A percentile compares a stretch with the other conserved stretches of the same genome.
Evolutionary conservation across 2,113 vertebrate species (phyloP).

Genomic region (Pseudois nayaur): DNA sequence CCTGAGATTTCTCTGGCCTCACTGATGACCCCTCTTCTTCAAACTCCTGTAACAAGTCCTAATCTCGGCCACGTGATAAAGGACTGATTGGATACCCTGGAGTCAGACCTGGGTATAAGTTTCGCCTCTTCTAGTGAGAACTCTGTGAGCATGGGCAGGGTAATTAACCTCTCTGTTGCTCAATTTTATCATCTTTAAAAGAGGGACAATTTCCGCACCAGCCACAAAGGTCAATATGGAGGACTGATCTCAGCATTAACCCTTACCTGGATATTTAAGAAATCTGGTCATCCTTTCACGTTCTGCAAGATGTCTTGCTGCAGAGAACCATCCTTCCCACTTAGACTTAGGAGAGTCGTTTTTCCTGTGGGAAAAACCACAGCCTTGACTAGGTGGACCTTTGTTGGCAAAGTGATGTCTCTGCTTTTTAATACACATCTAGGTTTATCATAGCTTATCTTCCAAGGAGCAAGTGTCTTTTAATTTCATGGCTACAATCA

Average conservation of each 20-base stretch:
- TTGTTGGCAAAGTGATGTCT: neutral
- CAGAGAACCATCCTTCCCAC: neutral
- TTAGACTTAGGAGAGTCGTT: neutral
- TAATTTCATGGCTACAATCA: neutral
- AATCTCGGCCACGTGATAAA: neutral
- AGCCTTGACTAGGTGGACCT: neutral
- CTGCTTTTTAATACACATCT: neutral
- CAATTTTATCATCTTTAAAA: neutral
- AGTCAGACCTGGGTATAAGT: neutral
- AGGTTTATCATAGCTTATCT: neutral
- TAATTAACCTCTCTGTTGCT: neutral
- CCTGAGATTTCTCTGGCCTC: neutral
- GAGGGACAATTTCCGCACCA: neutral
- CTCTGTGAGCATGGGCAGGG: neutral
- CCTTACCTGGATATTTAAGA: neutral
- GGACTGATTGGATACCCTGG: neutral
- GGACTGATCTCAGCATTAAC: neutral
- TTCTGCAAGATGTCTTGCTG: neutral
- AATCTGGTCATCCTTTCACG: neutral
- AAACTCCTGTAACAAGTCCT: neutral
- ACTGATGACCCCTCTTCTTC: neutral
- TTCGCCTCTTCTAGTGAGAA: neutral
- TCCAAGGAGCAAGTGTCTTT: neutral
- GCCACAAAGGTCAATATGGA: neutral
- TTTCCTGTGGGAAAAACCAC: neutral